A percentile compares a stretch with the other conserved stretches of the same genome.
These are phyloP conservation scores for Triplophysa tibetana DNA, from an alignment of 2,113 vertebrate species.

Conservation along the genomic window DNA sequence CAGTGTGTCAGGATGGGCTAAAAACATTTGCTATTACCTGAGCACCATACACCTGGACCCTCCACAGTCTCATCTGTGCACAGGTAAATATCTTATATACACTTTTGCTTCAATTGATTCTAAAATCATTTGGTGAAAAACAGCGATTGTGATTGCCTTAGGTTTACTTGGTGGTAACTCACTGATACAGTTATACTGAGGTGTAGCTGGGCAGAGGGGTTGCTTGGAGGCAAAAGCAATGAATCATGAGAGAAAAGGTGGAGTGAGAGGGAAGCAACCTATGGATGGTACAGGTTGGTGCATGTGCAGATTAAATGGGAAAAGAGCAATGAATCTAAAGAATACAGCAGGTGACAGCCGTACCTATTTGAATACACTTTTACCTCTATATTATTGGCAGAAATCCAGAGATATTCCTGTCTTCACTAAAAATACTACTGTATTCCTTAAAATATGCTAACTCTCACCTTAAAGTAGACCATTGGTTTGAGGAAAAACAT, in stretches of 20 bases:
- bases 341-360: neutral
- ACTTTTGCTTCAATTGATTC: neutral
- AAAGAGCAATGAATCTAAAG: neutral
- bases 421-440: too few species aligned
- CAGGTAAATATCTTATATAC: slow-evolving; percentile 52
- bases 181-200: neutral
- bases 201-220: slow-evolving; percentile 53
- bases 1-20: slow-evolving; percentile 50
- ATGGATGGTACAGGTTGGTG: neutral
- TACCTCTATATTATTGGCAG: too few species aligned
- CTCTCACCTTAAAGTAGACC: too few species aligned
- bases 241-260: slow-evolving; percentile 49
- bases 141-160: neutral
- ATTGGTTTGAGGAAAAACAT: neutral
- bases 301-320: neutral
- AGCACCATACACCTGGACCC: slow-evolving; percentile 26
- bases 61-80: slow-evolving; percentile 28
- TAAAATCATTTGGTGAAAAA: neutral
- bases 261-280: neutral
- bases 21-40: slow-evolving; percentile 28
- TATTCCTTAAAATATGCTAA: too few species aligned
- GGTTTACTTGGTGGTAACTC: too few species aligned
- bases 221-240: slow-evolving; percentile 64
- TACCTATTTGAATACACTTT: too few species aligned
- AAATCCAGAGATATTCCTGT: too few species aligned